Base-by-base conservation (phyloP, 2,888 invertebrate genomes). In the Nycteola revayana region DNA sequence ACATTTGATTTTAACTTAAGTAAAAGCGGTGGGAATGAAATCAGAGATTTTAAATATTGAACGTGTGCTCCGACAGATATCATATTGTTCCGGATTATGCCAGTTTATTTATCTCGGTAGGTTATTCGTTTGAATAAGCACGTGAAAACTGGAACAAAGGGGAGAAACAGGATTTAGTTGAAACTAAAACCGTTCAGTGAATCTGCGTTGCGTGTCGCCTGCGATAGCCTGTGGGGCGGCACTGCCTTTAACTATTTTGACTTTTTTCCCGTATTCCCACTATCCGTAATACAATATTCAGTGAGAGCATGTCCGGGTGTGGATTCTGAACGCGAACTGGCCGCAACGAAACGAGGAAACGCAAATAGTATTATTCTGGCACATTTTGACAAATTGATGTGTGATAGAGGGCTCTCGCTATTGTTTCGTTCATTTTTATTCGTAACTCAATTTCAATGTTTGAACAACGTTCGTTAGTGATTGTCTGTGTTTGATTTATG, bases 401-500 rank as follows among this genome's bases (percentile, higher is more conserved):
- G 66, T 76, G 72, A 80, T 76, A 66, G 73, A 72, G 64, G 53
- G 57, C 51, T 54, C 52, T 45, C 49, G 45, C 63, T 60, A 70
- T 80, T 77, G 77, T 75, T 79, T 72, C 64, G 59, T 68, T 60
- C 66, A 62, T 76, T 84, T 82, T 83, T 80, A 74, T 79, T 70
- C 61, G 60, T 66, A 75, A 81, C 70, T 76, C 69, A 65, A 75
- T 80, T 77, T 65, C 69, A 66, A 54, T 75, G 68, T 79, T 82
- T 77, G 76, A 70, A 69, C 74, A 66, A 55, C 64, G 78, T 84
- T 84, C 84, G 87, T 85, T 86, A 87, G 80, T 67, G 76, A 75
- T 70, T 74, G 75, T 74, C 70, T 72, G 66, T 70, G 65, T 73
- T 83, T 81, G 79, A 79, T 80, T 77, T 78, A 75, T 75, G 78